Evolutionary conservation across 2,797 vertebrate species (phyloP), one percentile per base, ranked within the genome.

Genomic region (Caiman crocodilus): DNA sequence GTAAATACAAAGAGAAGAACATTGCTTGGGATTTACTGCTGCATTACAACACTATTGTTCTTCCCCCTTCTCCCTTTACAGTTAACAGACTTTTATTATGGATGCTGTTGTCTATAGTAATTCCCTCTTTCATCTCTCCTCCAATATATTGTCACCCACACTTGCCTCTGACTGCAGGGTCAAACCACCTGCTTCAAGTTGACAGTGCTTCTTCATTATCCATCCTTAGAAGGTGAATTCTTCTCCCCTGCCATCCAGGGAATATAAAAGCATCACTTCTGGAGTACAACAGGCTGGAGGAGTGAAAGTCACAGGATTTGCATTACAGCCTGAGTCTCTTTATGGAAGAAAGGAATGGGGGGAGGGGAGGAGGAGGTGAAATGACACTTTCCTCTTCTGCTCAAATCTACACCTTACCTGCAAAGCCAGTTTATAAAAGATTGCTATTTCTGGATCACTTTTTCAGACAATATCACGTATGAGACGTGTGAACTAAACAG

Each of bases 381-480:
- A n/a, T 67, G 23, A n/a, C 64, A 75, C 14, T 14, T 65, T 74
- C 79, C 82, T 84, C 65, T 61, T 67, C 25, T 60, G 65, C 80
- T 75, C 0, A 74, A 81, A 18, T 17, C 42, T 58, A 92, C 90
- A 63, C 82, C 73, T 58, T 60, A n/a, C 74, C 3, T 25, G 80
- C 65, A 87, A 92, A 88, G 93, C 76, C 81, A 3, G 15, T 84
- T 64, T 28, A 73, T 84, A 80, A 87, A 88, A 91, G 83, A 90
- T 82, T 85, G 20, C 28, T 79, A 4, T 74, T 93, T 87, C 82
- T 93, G 93, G 82, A 13, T 60, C 87, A 1, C 35, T 42, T 1
- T 1, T 61, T 78, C 13, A 79, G 82, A 0, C 82, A 77, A 26
- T 42, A 50, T 59, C 74, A 61, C 85, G 77, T 55, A 84, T 35